These are phyloP conservation scores for Germaria angustata DNA, from an alignment of 2,888 invertebrate genomes.

Conservation along the genomic window DNA sequence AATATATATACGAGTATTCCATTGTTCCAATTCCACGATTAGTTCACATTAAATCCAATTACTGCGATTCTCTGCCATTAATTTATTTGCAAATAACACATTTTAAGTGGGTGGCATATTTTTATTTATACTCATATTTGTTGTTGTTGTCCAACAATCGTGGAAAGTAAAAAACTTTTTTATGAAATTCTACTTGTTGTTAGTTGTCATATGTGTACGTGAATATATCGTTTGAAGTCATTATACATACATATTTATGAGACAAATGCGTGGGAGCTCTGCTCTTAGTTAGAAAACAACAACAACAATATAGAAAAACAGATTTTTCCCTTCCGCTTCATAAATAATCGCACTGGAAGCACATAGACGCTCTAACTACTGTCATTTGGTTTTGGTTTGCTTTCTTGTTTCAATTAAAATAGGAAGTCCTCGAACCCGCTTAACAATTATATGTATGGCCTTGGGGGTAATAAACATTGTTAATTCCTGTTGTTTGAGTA, in stretches of 20 bases:
- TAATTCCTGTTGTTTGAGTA: constrained; percentile 32
- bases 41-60: constrained; percentile 35
- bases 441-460: neutral
- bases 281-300: neutral
- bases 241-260: constrained; percentile 14
- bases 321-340: neutral
- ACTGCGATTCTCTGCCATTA: constrained; percentile 4
- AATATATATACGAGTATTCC: neutral
- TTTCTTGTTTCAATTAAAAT: neutral
- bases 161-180: neutral
- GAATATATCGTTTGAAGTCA: neutral
- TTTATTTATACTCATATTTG: neutral
- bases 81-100: constrained; percentile 21
- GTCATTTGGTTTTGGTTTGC: neutral
- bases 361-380: neutral
- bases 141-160: constrained; percentile 5
- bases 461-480: constrained; percentile 38
- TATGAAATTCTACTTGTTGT: neutral
- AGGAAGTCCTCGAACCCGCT: neutral
- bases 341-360: neutral
- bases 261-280: constrained; percentile 39
- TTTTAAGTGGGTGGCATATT: constrained; percentile 20
- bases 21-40: neutral
- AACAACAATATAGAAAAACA: too few relatives aligned
- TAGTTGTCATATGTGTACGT: neutral